These are phyloP conservation scores for Poeciliopsis turrubarensis DNA, from an alignment of 2,113 vertebrate species.

Conservation along the genomic window DNA sequence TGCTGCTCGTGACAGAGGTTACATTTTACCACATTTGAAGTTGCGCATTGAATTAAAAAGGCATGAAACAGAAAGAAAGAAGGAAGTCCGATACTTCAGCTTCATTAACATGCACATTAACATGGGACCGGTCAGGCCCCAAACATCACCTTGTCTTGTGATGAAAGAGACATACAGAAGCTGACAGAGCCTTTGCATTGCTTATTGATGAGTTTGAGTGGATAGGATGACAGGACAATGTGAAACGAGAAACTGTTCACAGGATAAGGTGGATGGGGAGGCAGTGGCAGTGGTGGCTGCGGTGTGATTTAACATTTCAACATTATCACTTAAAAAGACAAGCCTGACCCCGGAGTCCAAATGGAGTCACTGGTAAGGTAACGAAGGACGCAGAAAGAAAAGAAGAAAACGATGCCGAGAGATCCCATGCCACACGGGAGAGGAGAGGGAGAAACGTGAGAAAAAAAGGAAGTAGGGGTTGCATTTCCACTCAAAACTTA, in stretches of 20 bases:
- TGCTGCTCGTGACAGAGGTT: neutral
- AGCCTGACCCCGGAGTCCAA: constrained; percentile 27
- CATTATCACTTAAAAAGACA: constrained; percentile 69
- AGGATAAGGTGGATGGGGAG: constrained; percentile 43
- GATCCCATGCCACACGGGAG: constrained; percentile 20
- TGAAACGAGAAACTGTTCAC: constrained; percentile 66
- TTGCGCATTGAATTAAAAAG: constrained; percentile 59
- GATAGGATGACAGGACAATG: constrained; percentile 72
- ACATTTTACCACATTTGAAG: constrained; percentile 33
- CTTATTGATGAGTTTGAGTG: constrained; percentile 72
- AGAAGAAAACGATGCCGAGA: constrained; percentile 2
- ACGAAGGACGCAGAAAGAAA: neutral
- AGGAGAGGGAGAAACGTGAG: neutral
- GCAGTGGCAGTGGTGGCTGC: constrained; percentile 32
- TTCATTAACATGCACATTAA: constrained; percentile 67
- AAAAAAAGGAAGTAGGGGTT: constrained; percentile 15
- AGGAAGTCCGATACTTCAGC: constrained; percentile 57
- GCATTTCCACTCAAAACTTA: constrained; percentile 59
- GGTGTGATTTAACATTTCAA: constrained; percentile 72
- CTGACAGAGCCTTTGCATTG: constrained; percentile 64
- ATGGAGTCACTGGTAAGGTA: constrained; percentile 9
- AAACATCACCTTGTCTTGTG: constrained; percentile 56
- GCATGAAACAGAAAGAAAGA: constrained; percentile 57
- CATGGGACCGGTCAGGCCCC: constrained; percentile 46
- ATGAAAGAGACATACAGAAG: constrained; percentile 47